Evolutionary conservation across 1,140 invertebrate genomes (phyloP).

Genomic region (Muscidifurax raptorellus): DNA sequence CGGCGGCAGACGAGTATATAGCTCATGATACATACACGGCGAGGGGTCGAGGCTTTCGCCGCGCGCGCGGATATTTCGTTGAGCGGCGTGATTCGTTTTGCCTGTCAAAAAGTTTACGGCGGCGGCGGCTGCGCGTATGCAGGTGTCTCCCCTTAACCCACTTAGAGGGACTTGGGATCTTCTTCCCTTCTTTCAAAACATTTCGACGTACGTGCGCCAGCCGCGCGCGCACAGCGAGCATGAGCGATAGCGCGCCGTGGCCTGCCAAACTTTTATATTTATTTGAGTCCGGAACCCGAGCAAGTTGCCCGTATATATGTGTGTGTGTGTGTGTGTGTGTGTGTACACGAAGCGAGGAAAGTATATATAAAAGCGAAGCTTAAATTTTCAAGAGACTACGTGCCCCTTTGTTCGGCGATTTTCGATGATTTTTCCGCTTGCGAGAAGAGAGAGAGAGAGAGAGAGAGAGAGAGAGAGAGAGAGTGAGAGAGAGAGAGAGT

Average conservation of each 20-base stretch:
- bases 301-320: background rate
- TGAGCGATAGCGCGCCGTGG: background rate
- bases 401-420: background rate
- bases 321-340: background rate
- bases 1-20: background rate
- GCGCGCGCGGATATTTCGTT: background rate
- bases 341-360: background rate
- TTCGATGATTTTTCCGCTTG: background rate
- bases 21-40: too few relatives aligned
- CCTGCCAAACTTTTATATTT: conserved; percentile 42
- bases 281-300: conserved; percentile 37
- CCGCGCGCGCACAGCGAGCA: background rate
- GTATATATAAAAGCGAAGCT: background rate
- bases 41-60: background rate
- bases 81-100: conserved; percentile 39
- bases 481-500: background rate
- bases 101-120: conserved; percentile 43
- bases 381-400: background rate
- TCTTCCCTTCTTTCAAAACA: conserved; percentile 43
- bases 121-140: background rate
- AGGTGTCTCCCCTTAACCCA: conserved; percentile 34
- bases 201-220: conserved; percentile 10
- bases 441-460: background rate
- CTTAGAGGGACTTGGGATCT: conserved; percentile 25
- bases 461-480: background rate